These are phyloP conservation scores for Hyaena hyaena DNA, from an alignment of 2,113 vertebrate species.

Conservation along the genomic window DNA sequence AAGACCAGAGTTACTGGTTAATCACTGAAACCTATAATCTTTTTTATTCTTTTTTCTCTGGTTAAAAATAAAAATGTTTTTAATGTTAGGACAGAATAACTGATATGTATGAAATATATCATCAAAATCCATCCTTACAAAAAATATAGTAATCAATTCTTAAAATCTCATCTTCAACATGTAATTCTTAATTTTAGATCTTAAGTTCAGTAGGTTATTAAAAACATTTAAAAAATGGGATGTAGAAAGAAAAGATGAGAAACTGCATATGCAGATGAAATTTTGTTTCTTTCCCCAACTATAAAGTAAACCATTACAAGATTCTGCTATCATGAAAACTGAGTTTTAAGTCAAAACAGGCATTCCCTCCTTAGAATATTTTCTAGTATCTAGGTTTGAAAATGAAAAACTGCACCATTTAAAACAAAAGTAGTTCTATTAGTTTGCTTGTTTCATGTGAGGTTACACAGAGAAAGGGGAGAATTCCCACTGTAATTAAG, in stretches of 20 bases:
- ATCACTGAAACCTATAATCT: slow-evolving; percentile 30
- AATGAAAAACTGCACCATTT: background rate
- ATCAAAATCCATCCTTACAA: background rate
- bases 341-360: background rate
- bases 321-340: background rate
- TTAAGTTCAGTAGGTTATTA: background rate
- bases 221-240: background rate
- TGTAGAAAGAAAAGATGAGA: background rate
- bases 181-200: background rate
- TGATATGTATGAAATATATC: background rate
- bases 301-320: background rate
- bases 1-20: slow-evolving; percentile 52
- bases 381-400: background rate
- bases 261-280: background rate
- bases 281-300: background rate
- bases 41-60: background rate
- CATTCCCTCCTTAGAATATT: background rate
- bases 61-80: slow-evolving; percentile 34
- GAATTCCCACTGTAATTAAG: background rate
- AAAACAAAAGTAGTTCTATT: background rate
- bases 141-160: background rate
- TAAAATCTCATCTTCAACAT: background rate
- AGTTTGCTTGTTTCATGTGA: slow-evolving; percentile 31
- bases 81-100: background rate
- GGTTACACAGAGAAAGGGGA: background rate